Base-by-base conservation (phyloP, 2,888 invertebrate species). In the Chesias legatella region DNA sequence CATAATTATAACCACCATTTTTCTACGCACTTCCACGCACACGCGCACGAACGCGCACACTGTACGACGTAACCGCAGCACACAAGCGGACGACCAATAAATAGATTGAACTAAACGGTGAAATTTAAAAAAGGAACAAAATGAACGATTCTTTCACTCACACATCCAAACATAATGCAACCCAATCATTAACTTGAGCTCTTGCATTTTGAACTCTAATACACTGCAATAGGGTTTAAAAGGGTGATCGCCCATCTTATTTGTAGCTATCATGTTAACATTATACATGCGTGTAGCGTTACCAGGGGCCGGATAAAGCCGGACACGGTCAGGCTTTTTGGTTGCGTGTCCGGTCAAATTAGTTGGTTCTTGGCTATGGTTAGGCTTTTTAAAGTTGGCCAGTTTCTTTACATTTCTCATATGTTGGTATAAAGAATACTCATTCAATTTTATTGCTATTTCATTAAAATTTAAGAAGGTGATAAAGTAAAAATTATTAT, bases 61-160 rank as follows among this genome's bases (percentile, higher is more conserved):
- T 17, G 63, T 72, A 48, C 53, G 48, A 79, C 59, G 60, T 53
- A 58, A 74, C 74, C 71, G 60, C 69, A 69, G 56, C 84, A 85
- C 88, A 86, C 88, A 67, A 26, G 50, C 58, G 52, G 61, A 65
- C 45, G 62, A 73, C 86, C 88, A 88, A 86, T 88, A 88, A 88
- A 86, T 88, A 88, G 86, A 86, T 86, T 85, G 85, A 83, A 85
- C 88, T 88, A 86, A 88, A 88, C 85, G 86, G 86, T 88, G 86
- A 86, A 86, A 85, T 86, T 85, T 86, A 85, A 86, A 88, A 88
- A 88, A 86, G 76, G 79, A 86, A 86, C 73, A 84, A 86, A 88
- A 86, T 73, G 78, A 82, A 79, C 81, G 84, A 84, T 78, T 79
- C 77, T 73, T 70, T 71, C 65, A 66, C 72, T 48, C 85, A 82